Evolutionary conservation across 2,888 invertebrate genomes (phyloP).

Genomic region (Oasisia sp.): DNA sequence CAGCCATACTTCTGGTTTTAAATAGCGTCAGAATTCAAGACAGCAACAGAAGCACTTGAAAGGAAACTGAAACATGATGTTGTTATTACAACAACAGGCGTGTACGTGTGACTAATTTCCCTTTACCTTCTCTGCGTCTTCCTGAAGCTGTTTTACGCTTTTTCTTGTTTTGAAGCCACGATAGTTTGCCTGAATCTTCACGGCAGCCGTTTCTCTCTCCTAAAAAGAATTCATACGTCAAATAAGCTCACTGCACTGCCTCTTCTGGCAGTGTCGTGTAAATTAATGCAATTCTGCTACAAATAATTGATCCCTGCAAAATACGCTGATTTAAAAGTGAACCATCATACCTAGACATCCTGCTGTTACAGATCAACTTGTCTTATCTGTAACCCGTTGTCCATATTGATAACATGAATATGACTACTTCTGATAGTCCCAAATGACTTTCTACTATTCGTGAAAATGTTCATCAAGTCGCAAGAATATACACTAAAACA

Average conservation of each 20-base stretch:
- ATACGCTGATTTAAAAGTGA: too few relatives aligned
- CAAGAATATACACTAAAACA: too few relatives aligned
- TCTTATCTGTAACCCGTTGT: too few relatives aligned
- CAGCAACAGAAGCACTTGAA: too few relatives aligned
- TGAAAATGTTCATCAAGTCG: too few relatives aligned
- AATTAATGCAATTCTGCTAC: not conserved
- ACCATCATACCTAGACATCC: too few relatives aligned
- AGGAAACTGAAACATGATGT: too few relatives aligned
- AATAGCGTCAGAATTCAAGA: not conserved
- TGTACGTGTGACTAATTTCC: not conserved
- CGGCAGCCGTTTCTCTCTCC: slow-evolving; percentile 28
- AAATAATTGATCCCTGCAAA: too few relatives aligned
- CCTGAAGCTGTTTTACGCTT: not conserved
- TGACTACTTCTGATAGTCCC: too few relatives aligned
- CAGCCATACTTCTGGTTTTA: not conserved
- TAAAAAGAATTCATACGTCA: not conserved
- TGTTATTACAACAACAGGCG: not conserved
- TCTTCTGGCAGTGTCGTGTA: not conserved
- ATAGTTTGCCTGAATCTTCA: slow-evolving; percentile 36
- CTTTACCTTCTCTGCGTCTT: not conserved
- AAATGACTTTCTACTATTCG: too few relatives aligned
- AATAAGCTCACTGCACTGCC: not conserved
- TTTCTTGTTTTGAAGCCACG: slow-evolving; percentile 36
- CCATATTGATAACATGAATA: too few relatives aligned
- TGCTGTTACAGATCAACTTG: too few relatives aligned